Evolutionary conservation across 1,140 invertebrate genomes (phyloP), one percentile per base, ranked within the genome.

Genomic region (Euglossa dilemma): DNA sequence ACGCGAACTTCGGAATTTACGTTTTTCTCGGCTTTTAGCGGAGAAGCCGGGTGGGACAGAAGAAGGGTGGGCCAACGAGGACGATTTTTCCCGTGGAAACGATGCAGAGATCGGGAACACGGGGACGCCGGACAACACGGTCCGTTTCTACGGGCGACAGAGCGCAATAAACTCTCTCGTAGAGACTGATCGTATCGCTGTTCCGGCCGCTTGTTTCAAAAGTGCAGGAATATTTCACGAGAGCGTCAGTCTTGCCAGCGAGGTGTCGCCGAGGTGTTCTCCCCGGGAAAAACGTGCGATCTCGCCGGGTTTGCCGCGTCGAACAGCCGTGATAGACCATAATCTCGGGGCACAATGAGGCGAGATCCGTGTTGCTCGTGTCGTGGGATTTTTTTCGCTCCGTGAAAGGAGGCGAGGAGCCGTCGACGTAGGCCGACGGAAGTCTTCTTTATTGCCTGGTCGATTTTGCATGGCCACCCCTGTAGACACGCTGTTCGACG

Each of bases 391-490:
- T 87, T n/a, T 84, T 85, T 76, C 85, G 87, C 72, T 72, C 73
- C 12, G 18, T 54, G 52, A 76, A 59, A 36, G 52, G 61, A 8
- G 61, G 7, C 11, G n/a, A 36, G 66, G n/a, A 28, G 9, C 25
- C 18, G 18, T 9, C 50, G 23, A 14, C 18, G 14, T 25, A 14
- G 45, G 45, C n/a, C 69, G 61, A 50, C 47, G 61, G 56, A 28
- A 80, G 57, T 79, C 36, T 50, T 45, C 72, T 79, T 87, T 88
- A 88, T 80, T 85, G 63, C 56, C 72, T 74, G 66, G 80, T 18
- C 75, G 86, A 88, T 89, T 88, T 83, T 83, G 87, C 61, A 45
- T 57, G 75, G 66, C 67, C 84, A 88, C 84, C 84, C 76, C 28
- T 14, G 63, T 75, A 67, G 83, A 67, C 45, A 56, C 5, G 47